Evolutionary conservation across 2,113 vertebrate genomes (phyloP), one percentile per base, ranked within the genome.

Genomic region (Meles meles): DNA sequence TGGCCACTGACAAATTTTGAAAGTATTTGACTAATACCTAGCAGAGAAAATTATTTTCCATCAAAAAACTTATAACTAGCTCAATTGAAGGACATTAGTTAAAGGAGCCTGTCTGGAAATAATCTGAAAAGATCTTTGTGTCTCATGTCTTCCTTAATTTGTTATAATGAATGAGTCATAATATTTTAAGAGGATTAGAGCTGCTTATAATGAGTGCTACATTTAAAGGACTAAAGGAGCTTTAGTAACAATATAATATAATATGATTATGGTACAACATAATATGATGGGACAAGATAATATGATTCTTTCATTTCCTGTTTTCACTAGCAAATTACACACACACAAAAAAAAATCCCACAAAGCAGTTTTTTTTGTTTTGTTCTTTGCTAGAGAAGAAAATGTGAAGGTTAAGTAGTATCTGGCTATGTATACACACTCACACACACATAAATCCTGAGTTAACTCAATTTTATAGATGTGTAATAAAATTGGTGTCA

Each of bases 191-290:
- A 95, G 55, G 39, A 69, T 89, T 93, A 84, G 80, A 88, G 37
- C 52, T 90, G 79, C 31, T 80, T 93, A 55, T 69, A 85, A 90
- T 93, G 47, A 93, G 47, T 42, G 52, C 21, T 71, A 88, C 52
- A 79, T 63, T 85, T 77, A 79, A 84, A 84, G 31, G 57, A 96
- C 89, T 84, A 80, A 92, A 77, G n/a, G 79, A 79, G 49, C 31
- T 97, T 95, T 90, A 90, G 71, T 85, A 96, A 81, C 63, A 81
- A 92, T 87, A 81, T 95, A 65, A 82, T 88, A 72, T 79, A 90
- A 88, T 92, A 74, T 44, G 63, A 74, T 90, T 81, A 71, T 37
- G 69, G 74, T 59, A 91, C 57, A 91, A 57, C 12, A 91, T 81
- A 80, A 86, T 92, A 74, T 59, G 34, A 90, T 90, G 52, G 39